These are phyloP conservation scores for Myopa tessellatipennis DNA, from an alignment of 2,888 invertebrate species.

Conservation along the genomic window DNA sequence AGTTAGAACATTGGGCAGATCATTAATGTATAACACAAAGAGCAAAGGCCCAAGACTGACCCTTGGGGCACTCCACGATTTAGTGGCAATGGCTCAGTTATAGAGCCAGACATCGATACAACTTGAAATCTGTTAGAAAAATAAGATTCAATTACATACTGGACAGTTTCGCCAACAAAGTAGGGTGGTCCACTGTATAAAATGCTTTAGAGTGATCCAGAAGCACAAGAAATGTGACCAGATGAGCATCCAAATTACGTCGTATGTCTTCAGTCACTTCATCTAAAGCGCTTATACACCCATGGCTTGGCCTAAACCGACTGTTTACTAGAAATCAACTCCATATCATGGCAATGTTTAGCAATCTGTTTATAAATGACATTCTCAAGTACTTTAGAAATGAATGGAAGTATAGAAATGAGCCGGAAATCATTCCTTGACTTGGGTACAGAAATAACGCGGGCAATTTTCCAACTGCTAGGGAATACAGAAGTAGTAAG, in stretches of 20 bases:
- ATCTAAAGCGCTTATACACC: not conserved
- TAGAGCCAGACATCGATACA: not conserved
- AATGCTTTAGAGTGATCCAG: too few relatives aligned
- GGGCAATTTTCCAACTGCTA: slow-evolving; percentile 3
- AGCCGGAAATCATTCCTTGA: not conserved
- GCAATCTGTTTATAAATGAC: not conserved
- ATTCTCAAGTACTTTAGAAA: slow-evolving; percentile 17
- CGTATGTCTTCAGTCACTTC: not conserved
- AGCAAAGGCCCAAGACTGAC: not conserved
- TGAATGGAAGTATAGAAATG: not conserved
- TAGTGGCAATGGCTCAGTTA: not conserved
- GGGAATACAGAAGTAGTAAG: not conserved
- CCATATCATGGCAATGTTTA: not conserved
- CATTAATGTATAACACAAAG: not conserved
- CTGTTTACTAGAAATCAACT: not conserved
- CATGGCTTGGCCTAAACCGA: not conserved
- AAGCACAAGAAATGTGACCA: too few relatives aligned
- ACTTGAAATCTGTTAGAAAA: not conserved
- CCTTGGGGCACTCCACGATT: slow-evolving; percentile 12
- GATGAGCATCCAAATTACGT: not conserved
- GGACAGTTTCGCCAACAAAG: too few relatives aligned
- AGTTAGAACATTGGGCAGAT: not conserved
- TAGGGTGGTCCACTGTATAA: not conserved
- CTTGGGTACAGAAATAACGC: not conserved
- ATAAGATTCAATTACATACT: not conserved